Conservation (phyloP, 2,113 vertebrate genomes). For the Hystrix brachyura region DNA sequence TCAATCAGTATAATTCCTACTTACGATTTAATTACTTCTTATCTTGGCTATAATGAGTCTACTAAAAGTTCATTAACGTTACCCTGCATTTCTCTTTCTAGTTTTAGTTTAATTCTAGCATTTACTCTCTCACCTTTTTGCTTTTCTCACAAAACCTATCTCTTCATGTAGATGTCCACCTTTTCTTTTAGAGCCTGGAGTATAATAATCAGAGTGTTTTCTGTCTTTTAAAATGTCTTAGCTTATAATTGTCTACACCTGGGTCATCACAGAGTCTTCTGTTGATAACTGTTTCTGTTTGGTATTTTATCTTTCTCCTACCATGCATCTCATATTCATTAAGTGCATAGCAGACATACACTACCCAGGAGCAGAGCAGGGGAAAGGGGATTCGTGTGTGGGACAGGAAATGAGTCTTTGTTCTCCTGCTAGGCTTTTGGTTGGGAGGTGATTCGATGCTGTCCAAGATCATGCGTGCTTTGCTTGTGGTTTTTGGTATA, state of each 20-base stretch:
- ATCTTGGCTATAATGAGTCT: not conserved
- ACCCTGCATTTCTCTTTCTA: not conserved
- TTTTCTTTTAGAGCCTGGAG: not conserved
- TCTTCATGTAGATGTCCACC: not conserved
- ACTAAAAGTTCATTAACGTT: not conserved
- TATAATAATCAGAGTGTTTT: not conserved
- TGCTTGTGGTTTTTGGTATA: not conserved
- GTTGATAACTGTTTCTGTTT: not conserved
- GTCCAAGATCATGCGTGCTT: not conserved
- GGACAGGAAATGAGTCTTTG: not conserved
- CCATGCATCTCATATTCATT: not conserved
- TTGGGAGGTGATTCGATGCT: not conserved
- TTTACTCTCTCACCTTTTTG: not conserved
- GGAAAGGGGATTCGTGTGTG: not conserved
- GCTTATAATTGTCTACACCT: not conserved
- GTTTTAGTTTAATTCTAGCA: not conserved
- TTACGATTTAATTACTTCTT: constrained; percentile 2
- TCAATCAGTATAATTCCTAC: not conserved
- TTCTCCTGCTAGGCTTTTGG: not conserved
- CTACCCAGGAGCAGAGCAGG: not conserved
- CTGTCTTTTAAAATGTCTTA: not conserved
- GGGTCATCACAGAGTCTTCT: not conserved
- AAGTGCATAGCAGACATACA: not conserved
- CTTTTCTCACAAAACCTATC: not conserved
- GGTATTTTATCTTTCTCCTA: not conserved